Evolutionary conservation across 1,140 invertebrate species (phyloP), one percentile per base, ranked within the genome.

Genomic region (Pogonognathellus flavescens): DNA sequence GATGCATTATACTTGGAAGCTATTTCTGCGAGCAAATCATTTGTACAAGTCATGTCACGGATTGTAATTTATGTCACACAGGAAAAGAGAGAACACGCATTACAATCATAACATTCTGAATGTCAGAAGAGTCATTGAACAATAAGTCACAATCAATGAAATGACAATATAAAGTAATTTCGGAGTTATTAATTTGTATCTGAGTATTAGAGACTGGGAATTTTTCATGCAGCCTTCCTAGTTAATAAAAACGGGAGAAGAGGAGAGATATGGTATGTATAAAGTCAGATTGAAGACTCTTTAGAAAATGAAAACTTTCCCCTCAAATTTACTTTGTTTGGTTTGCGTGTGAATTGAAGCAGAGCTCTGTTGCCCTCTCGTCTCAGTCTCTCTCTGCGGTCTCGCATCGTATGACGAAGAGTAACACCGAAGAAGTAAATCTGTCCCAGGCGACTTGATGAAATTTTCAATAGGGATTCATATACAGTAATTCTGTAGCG

Each of bases 241-340:
- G 11, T 22, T 25, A 66, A 66, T 66, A 20, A 22, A 22, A 25
- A 10, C 22, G 4, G 14, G 14, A 14, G 25, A 66, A 25, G 22
- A 22, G 31, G 62, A 66, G 18, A 20, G 62, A 66, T 76, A 50
- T 76, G 31, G 70, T 49, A 14, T n/a, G 41, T 16, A 18, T 7
- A 31, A 31, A 31, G 25, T 49, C 25, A 76, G 41, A 76, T 57
- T 57, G n/a, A 57, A 57, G 53, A 76, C 25, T 76, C 70, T 76
- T 76, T 76, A 76, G 70, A 31, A 76, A 76, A 76, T 76, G 70
- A 76, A 72, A 76, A 76, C 70, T 76, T 76, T 76, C 70, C 70
- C 70, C 70, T 76, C 13, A 49, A 76, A 76, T 76, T 31, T 76
- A 16, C 25, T 66, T 66, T 66, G 60, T 66, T 66, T 66, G 62